Percentiles rank a stretch among this genome's conserved stretches.
These are phyloP conservation scores for Mallotus villosus DNA, from an alignment of 2,797 vertebrate genomes.

Conservation along the genomic window DNA sequence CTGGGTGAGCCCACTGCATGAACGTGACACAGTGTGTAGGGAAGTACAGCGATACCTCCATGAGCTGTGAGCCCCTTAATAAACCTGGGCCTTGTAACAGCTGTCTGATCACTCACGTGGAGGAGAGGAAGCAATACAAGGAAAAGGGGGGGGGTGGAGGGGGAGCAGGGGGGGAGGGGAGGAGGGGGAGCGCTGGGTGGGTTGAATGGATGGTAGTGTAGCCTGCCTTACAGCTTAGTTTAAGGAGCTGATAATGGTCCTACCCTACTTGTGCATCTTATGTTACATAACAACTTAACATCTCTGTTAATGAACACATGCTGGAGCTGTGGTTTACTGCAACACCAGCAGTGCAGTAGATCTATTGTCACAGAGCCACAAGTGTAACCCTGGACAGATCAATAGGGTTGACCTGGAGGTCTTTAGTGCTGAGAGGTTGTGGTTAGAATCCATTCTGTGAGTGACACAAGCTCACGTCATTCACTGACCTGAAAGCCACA, in stretches of 20 bases:
- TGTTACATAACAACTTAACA: too few relatives aligned
- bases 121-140: slow-evolving; percentile 28
- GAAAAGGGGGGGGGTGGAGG: too few relatives aligned
- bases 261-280: too few relatives aligned
- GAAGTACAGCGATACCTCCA: slow-evolving; percentile 88
- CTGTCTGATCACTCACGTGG: slow-evolving; percentile 94
- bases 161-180: too few relatives aligned
- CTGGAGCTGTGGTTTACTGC: too few relatives aligned
- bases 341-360: neutral
- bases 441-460: slow-evolving; percentile 9
- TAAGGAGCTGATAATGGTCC: slow-evolving; percentile 81
- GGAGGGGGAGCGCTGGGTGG: slow-evolving; percentile 56
- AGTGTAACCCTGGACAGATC: slow-evolving; percentile 8
- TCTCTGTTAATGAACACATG: too few relatives aligned
- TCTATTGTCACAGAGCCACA: neutral
- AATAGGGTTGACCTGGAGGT: slow-evolving; percentile 22
- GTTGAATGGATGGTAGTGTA: slow-evolving; percentile 77
- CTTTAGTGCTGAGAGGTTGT: slow-evolving; percentile 5
- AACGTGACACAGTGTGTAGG: slow-evolving; percentile 88
- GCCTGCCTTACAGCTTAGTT: slow-evolving; percentile 81
- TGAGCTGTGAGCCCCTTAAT: slow-evolving; percentile 93
- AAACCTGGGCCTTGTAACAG: slow-evolving; percentile 86
- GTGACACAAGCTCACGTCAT: slow-evolving; percentile 9
- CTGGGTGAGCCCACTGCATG: slow-evolving; percentile 92
- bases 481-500: slow-evolving; percentile 13